Percentiles rank a stretch among this genome's conserved stretches.
Evolutionary conservation across 2,888 invertebrate species (phyloP).

Genomic region (Criorhina ranunculi): DNA sequence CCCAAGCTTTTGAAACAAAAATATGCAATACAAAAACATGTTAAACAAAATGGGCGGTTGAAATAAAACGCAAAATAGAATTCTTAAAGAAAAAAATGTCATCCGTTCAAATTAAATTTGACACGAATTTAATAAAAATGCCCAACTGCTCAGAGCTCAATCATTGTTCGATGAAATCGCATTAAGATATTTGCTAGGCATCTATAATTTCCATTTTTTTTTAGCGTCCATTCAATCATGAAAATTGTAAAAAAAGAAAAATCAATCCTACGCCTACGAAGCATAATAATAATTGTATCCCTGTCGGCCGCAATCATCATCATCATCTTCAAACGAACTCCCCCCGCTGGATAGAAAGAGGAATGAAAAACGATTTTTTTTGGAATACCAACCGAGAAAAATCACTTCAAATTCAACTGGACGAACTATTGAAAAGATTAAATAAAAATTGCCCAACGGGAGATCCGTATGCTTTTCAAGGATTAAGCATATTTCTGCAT

Average conservation of each 20-base stretch:
- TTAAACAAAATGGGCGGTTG: too few relatives aligned
- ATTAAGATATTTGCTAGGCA: conserved; percentile 31
- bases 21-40: too few relatives aligned
- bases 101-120: background rate
- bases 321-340: conserved; percentile 21
- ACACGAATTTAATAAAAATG: background rate
- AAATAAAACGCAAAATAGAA: too few relatives aligned
- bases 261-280: conserved; percentile 23
- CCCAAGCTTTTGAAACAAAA: too few relatives aligned
- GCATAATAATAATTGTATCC: conserved; percentile 33
- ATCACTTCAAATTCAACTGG: conserved; percentile 32
- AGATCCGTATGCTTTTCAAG: conserved; percentile 12
- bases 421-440: conserved; percentile 41
- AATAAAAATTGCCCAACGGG: conserved; percentile 52
- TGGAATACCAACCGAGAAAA: background rate
- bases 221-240: conserved; percentile 28
- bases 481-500: conserved; percentile 26
- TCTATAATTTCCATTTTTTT: conserved; percentile 37
- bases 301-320: conserved; percentile 37
- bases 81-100: too few relatives aligned
- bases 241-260: conserved; percentile 8
- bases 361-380: background rate
- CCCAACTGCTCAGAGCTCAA: conserved; percentile 11
- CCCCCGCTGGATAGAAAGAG: conserved; percentile 1
- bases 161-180: conserved; percentile 31